These are phyloP conservation scores for Hirudo medicinalis DNA, from an alignment of 1,140 invertebrate genomes.

Conservation along the genomic window DNA sequence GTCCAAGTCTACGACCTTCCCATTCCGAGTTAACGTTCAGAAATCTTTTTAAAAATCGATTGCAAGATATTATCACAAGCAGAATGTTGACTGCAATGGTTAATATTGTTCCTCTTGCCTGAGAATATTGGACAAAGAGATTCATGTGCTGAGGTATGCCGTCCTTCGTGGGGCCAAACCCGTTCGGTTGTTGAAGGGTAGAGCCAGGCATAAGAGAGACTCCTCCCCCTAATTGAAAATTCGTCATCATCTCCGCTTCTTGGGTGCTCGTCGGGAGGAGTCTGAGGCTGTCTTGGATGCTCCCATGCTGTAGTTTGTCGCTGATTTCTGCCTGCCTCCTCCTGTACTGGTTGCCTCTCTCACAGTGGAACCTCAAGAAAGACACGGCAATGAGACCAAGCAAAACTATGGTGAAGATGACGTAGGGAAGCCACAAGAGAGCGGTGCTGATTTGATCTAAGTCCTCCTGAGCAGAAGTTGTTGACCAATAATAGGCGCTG, in stretches of 20 bases:
- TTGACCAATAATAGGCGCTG: constrained; percentile 3
- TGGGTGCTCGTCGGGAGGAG: background rate
- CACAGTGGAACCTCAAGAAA: constrained; percentile 21
- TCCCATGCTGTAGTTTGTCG: constrained; percentile 8
- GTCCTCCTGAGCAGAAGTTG: background rate
- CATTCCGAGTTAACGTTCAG: no score
- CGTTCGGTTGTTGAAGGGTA: background rate
- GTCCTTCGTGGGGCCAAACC: background rate
- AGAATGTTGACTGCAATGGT: no score
- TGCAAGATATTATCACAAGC: no score
- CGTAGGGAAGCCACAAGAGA: constrained; percentile 23
- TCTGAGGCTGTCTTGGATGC: background rate
- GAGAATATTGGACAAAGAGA: constrained; percentile 15
- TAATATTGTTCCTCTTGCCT: background rate
- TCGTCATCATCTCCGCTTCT: background rate
- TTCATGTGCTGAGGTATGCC: constrained; percentile 17
- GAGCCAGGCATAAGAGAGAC: background rate
- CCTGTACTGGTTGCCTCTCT: constrained; percentile 23
- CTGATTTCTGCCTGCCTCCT: constrained; percentile 19
- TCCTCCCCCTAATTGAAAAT: background rate
- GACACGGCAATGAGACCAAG: constrained; percentile 20
- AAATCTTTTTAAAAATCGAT: no score
- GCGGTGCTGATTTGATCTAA: constrained; percentile 7
- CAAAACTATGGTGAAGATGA: constrained; percentile 15
- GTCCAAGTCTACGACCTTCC: no score